phyloP scores from a whole-genome alignment of 2,888 invertebrate species.

The Drosophila monieri region DNA sequence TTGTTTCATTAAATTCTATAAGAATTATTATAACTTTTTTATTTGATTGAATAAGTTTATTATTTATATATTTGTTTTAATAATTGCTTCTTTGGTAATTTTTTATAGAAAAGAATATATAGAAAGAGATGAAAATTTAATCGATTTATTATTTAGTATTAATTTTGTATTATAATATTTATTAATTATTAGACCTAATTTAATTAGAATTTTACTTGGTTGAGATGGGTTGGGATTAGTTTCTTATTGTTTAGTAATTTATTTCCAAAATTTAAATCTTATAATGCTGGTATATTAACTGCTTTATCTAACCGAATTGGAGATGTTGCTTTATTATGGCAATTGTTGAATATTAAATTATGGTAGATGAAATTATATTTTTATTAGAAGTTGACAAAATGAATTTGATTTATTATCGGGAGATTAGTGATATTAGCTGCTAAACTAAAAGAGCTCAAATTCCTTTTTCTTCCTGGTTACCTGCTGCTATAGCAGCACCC shows the following conservation, averaged over 20 bases:
- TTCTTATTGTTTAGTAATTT: too few species aligned
- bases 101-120: too few species aligned
- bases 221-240: constrained; percentile 90
- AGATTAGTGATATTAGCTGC: constrained; percentile 85
- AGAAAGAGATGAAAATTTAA: constrained; percentile 86
- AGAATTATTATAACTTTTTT: too few species aligned
- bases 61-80: too few species aligned
- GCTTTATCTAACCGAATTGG: too few species aligned
- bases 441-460: constrained; percentile 92
- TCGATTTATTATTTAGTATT: constrained; percentile 88
- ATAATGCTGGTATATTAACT: too few species aligned
- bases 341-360: too few species aligned
- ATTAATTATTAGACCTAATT: constrained; percentile 88
- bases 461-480: constrained; percentile 91
- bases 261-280: too few species aligned
- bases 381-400: constrained; percentile 85
- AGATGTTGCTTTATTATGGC: too few species aligned
- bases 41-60: too few species aligned
- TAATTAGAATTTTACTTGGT: constrained; percentile 89
- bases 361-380: constrained; percentile 86
- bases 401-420: constrained; percentile 84
- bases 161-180: constrained; percentile 89
- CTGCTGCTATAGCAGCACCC: constrained; percentile 90
- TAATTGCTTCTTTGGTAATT: too few species aligned
- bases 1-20: too few species aligned